Percentiles rank a stretch among this genome's conserved stretches.
Conservation (phyloP, 2,113 vertebrate species). For the Phylloscopus trochilus region DNA sequence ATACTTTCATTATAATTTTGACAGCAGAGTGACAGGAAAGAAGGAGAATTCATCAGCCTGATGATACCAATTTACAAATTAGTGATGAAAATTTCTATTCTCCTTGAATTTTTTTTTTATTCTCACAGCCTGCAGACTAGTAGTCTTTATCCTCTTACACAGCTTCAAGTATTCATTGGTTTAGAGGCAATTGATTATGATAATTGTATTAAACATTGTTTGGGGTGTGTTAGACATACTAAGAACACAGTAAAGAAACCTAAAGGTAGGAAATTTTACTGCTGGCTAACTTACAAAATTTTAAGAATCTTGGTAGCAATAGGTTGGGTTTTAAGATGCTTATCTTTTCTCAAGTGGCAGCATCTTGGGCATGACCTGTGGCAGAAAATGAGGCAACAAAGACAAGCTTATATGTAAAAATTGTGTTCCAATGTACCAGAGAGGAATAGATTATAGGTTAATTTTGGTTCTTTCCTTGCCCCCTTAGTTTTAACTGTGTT, state of each 20-base stretch:
- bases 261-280: background rate
- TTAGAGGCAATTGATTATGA: background rate
- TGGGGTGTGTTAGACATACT: background rate
- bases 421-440: background rate
- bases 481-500: background rate
- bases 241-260: background rate
- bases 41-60: background rate
- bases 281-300: background rate
- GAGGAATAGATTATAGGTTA: background rate
- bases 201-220: background rate
- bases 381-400: background rate
- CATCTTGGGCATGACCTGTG: background rate
- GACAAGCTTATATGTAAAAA: background rate
- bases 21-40: background rate
- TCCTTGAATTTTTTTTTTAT: background rate
- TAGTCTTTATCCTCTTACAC: background rate
- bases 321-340: background rate
- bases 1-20: background rate
- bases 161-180: background rate
- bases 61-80: background rate
- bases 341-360: background rate
- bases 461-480: background rate
- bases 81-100: background rate
- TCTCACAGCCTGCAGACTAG: background rate
- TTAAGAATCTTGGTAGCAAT: background rate